phyloP scores from a whole-genome alignment of 2,888 invertebrate genomes.

The Oscheius onirici region DNA sequence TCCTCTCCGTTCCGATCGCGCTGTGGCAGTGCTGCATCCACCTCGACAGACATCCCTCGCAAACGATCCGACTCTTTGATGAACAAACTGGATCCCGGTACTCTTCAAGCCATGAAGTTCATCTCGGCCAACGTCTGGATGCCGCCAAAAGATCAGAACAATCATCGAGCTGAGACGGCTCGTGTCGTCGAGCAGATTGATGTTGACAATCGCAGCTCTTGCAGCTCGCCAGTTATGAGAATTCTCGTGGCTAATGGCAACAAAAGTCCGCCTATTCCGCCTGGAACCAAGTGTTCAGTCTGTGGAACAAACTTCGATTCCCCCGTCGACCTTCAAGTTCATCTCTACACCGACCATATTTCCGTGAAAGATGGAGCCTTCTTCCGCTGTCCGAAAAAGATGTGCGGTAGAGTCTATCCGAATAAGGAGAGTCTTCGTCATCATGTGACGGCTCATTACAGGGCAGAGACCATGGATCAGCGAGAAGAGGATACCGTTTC shows the following conservation, averaged over 20 bases:
- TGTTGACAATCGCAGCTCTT: slow-evolving; percentile 4
- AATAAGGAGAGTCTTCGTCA: slow-evolving; percentile 53
- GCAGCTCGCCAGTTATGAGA: slow-evolving; percentile 24
- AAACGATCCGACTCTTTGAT: slow-evolving; percentile 26
- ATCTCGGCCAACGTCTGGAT: slow-evolving; percentile 44
- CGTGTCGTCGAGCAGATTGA: background rate
- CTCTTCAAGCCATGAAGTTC: slow-evolving; percentile 18
- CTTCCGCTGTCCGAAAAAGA: slow-evolving; percentile 60
- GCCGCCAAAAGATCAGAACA: slow-evolving; percentile 32
- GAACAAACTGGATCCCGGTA: background rate
- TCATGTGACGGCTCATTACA: slow-evolving; percentile 64
- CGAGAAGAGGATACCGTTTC: slow-evolving; percentile 22
- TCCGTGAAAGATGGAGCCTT: slow-evolving; percentile 66
- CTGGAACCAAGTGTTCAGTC: slow-evolving; percentile 36
- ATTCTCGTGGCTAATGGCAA: slow-evolving; percentile 21
- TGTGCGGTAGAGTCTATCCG: slow-evolving; percentile 62
- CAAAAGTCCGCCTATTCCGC: slow-evolving; percentile 33
- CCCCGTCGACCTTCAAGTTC: slow-evolving; percentile 48
- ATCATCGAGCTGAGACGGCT: slow-evolving; percentile 4
- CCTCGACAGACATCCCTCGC: slow-evolving; percentile 1
- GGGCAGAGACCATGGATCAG: slow-evolving; percentile 13
- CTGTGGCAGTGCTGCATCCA: slow-evolving; percentile 27
- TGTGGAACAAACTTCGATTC: slow-evolving; percentile 34
- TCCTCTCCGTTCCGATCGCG: slow-evolving; percentile 25
- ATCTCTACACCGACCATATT: slow-evolving; percentile 68